These are phyloP conservation scores for Cephus cinctus DNA, from an alignment of 1,140 invertebrate genomes.

Conservation along the genomic window DNA sequence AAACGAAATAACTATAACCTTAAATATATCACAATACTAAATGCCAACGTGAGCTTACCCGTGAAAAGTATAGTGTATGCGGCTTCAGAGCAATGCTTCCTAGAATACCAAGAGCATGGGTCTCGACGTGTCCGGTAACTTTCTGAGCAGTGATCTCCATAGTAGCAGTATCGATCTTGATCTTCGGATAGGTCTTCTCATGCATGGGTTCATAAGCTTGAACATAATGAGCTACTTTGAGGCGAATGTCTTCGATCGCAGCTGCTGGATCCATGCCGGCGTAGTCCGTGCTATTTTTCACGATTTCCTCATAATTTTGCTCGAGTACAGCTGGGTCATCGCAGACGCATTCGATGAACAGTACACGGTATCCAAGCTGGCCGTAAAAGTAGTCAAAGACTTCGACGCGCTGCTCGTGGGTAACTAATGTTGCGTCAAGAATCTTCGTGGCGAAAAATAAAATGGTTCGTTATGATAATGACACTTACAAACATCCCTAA, in stretches of 20 bases:
- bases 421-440: slow-evolving; percentile 92
- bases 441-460: slow-evolving; percentile 73
- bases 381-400: slow-evolving; percentile 73
- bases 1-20: no score
- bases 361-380: slow-evolving; percentile 78
- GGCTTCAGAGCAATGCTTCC: slow-evolving; percentile 73
- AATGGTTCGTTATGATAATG: no score
- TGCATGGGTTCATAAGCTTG: slow-evolving; percentile 78
- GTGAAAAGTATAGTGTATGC: slow-evolving; percentile 72
- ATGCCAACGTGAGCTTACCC: no score
- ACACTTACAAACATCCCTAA: no score
- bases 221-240: slow-evolving; percentile 84
- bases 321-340: slow-evolving; percentile 80
- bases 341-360: slow-evolving; percentile 93
- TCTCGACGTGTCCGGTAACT: slow-evolving; percentile 69
- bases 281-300: slow-evolving; percentile 90
- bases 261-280: slow-evolving; percentile 71
- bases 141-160: slow-evolving; percentile 62
- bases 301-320: slow-evolving; percentile 86
- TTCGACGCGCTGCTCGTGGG: slow-evolving; percentile 72
- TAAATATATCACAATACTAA: no score
- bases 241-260: slow-evolving; percentile 79
- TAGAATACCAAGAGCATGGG: slow-evolving; percentile 74
- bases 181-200: slow-evolving; percentile 55
- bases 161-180: slow-evolving; percentile 71